Evolutionary conservation across 2,888 invertebrate genomes (phyloP).

Genomic region (Aspidapion aeneum): DNA sequence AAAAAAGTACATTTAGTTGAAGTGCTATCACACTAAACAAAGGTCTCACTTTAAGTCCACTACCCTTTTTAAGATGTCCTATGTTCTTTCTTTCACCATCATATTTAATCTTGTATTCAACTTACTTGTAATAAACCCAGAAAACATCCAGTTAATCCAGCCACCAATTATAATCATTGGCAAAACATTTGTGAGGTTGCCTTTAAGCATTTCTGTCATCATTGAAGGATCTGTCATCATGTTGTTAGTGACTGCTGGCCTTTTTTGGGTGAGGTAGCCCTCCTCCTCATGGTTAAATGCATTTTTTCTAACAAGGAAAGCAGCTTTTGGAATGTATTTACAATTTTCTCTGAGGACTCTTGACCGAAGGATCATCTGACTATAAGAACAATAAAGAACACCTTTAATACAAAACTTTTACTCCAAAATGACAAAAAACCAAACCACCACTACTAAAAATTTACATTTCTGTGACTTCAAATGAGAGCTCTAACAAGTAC

Average conservation of each 20-base stretch:
- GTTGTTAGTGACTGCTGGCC: constrained; percentile 76
- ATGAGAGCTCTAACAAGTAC: no score
- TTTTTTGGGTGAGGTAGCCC: constrained; percentile 91
- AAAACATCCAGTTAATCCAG: constrained; percentile 99
- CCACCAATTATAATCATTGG: constrained; percentile 99
- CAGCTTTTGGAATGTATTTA: constrained; percentile 88
- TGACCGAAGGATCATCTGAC: constrained; percentile 94
- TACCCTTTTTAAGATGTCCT: no score
- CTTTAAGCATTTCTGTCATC: constrained; percentile 99
- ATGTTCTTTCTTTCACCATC: no score
- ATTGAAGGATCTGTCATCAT: constrained; percentile 96
- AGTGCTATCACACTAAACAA: no score
- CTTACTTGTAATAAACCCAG: constrained; percentile 91
- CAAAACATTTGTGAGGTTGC: constrained; percentile 96
- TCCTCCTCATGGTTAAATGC: constrained; percentile 96
- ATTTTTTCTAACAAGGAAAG: constrained; percentile 88
- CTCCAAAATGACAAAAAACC: no score
- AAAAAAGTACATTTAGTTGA: no score
- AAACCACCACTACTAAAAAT: no score
- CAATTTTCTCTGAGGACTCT: constrained; percentile 93
- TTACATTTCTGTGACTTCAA: no score
- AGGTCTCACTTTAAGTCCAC: no score
- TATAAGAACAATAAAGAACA: constrained; percentile 43
- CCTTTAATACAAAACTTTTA: not conserved
- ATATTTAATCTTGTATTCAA: no score